These are phyloP conservation scores for Laspeyria flexula DNA, from an alignment of 2,888 invertebrate species.

Conservation along the genomic window DNA sequence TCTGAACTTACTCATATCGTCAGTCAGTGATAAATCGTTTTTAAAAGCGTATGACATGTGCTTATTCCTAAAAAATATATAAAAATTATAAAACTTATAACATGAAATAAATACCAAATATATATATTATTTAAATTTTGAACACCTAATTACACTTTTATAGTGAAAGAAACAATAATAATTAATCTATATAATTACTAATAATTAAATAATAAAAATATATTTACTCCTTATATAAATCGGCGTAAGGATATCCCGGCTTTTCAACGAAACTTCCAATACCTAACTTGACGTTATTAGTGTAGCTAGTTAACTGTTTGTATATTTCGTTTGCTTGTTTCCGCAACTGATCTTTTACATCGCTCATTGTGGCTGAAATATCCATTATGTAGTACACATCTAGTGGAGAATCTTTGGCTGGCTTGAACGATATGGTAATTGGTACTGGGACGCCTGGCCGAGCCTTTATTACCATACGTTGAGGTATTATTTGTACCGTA, in stretches of 20 bases:
- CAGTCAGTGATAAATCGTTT: slow-evolving; percentile 89
- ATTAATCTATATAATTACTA: no score
- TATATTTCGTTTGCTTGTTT: slow-evolving; percentile 79
- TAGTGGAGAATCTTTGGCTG: slow-evolving; percentile 91
- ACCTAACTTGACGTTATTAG: slow-evolving; percentile 88
- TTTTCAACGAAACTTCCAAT: slow-evolving; percentile 90
- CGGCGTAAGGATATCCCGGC: slow-evolving; percentile 86
- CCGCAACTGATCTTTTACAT: slow-evolving; percentile 83
- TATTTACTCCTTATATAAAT: slow-evolving; percentile 58
- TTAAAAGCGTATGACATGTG: slow-evolving; percentile 82
- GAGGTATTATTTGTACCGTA: slow-evolving; percentile 84
- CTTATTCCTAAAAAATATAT: slow-evolving; percentile 54
- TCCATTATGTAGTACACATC: slow-evolving; percentile 95
- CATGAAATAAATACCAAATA: no score
- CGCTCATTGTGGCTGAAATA: slow-evolving; percentile 90
- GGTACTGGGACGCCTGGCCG: slow-evolving; percentile 74
- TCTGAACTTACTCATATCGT: slow-evolving; percentile 77
- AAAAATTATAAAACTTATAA: no score
- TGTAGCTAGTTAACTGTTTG: slow-evolving; percentile 80
- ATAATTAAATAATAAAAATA: no score
- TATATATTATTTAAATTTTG: no score
- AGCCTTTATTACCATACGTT: slow-evolving; percentile 76
- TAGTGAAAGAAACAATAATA: no score
- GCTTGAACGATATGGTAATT: slow-evolving; percentile 82
- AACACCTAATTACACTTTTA: no score